Base-by-base conservation (phyloP, 2,113 vertebrate genomes). In the Actinemys pallida region DNA sequence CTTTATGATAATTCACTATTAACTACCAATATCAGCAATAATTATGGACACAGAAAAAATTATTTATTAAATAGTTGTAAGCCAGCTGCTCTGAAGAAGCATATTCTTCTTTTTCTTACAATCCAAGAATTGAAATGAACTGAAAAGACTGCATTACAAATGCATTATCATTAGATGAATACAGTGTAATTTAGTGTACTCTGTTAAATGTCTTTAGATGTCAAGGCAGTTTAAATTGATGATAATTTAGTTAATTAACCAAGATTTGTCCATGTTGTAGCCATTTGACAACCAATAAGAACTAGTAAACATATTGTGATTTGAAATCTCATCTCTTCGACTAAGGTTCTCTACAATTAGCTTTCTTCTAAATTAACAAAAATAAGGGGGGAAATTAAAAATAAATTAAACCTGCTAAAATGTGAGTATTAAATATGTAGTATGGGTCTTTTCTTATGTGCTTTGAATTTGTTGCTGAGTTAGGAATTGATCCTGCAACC, bases 221-320 rank as follows among this genome's bases (percentile, higher is more conserved):
- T 65, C 29, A 35, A 89, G 29, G 72, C 65, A 90, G 79, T 84
- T 94, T 52, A 24, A 89, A 53, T 22, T 92, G 78, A 79, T 90
- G 84, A 39, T 91, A 47, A 92, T 92, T 85, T 88, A 92, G 35
- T 85, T 95, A 90, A 94, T 91, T 95, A 91, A 95, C 84, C 47
- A 83, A 91, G 78, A 24, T 17, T 90, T 75, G 29, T 83, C 24
- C 4, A 29, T 29, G 78, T 59, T 85, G 50, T 56, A 82, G 25
- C 13, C 62, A 69, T 88, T 95, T 93, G 91, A 83, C 39, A 35
- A 8, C 42, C 62, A 50, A 25, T 69, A 65, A 86, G 59, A 52
- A 65, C 45, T 50, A 83, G 89, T 75, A 95, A 86, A 84, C 17
- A 29, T 52, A 69, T 0, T 72, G 29, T 9, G 4, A 81, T 87